Conservation (phyloP, 23 tunicate species). For the Aplidium turbinatum region DNA sequence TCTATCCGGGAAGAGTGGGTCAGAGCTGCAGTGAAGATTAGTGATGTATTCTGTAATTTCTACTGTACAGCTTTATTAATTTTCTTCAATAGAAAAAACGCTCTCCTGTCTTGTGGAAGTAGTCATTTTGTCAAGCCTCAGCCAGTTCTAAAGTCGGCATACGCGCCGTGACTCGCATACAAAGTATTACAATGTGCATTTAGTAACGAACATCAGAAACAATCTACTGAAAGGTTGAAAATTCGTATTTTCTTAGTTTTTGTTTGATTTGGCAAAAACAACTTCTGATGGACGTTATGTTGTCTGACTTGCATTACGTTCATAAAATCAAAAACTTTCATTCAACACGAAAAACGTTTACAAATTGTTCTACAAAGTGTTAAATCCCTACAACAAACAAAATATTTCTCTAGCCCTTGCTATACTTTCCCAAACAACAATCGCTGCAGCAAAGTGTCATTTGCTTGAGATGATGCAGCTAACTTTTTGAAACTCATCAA, state of each 20-base stretch:
- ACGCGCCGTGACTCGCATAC: no score
- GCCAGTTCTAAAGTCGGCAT: no score
- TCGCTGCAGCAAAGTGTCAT: not conserved
- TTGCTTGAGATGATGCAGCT: not conserved
- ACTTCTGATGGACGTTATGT: not conserved
- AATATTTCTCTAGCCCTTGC: not conserved
- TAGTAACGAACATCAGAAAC: not conserved
- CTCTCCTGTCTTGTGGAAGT: no score
- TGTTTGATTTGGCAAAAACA: not conserved
- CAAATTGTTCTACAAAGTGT: not conserved
- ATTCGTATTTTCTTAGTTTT: not conserved
- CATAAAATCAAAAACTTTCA: not conserved
- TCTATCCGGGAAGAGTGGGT: slow-evolving; percentile 1
- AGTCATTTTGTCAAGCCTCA: no score
- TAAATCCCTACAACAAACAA: not conserved
- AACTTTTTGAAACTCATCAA: not conserved
- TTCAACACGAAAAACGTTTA: not conserved
- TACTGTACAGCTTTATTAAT: no score
- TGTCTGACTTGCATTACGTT: not conserved
- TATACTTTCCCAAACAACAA: not conserved
- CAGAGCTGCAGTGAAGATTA: not conserved
- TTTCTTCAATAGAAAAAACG: no score
- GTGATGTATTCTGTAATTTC: no score
- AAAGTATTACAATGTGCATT: not conserved
- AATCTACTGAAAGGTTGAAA: not conserved